A percentile compares a stretch with the other conserved stretches of the same genome.
These are phyloP conservation scores for Eristalis arbustorum DNA, from an alignment of 2,888 invertebrate species.

Conservation along the genomic window DNA sequence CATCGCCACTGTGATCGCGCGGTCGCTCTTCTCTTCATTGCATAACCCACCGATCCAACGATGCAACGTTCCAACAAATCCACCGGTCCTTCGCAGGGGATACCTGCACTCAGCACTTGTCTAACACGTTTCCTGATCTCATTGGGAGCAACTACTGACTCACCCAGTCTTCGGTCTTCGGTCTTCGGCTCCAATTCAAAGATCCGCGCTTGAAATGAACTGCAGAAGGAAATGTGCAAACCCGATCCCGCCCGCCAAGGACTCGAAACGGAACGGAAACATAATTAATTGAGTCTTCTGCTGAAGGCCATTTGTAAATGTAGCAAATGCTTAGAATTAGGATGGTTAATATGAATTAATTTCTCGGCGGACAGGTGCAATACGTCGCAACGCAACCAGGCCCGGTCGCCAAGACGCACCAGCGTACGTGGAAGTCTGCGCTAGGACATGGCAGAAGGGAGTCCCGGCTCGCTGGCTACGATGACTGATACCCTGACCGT, in stretches of 20 bases:
- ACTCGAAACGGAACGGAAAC: conserved; percentile 3
- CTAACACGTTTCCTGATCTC: conserved; percentile 30
- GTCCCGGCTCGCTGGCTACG: conserved; percentile 7
- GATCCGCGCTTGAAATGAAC: background rate
- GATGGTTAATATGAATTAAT: conserved; percentile 64
- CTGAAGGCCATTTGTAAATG: conserved; percentile 57
- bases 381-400: conserved; percentile 31
- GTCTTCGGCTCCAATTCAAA: conserved; percentile 3
- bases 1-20: conserved; percentile 7
- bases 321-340: conserved; percentile 57
- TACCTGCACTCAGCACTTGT: conserved; percentile 33
- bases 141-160: conserved; percentile 5
- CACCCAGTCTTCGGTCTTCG: conserved; percentile 11
- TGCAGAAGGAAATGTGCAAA: conserved; percentile 12
- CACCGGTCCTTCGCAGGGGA: conserved; percentile 10
- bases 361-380: conserved; percentile 49
- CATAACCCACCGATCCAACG: background rate
- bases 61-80: background rate
- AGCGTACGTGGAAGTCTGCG: background rate
- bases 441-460: conserved; percentile 20
- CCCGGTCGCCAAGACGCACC: background rate
- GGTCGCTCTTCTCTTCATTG: conserved; percentile 12
- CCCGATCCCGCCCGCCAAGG: conserved; percentile 11
- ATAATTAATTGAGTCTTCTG: conserved; percentile 51
- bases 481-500: conserved; percentile 45